Evolutionary conservation across 2,888 invertebrate genomes (phyloP).

Genomic region (Caenorhabditis doughertyi): DNA sequence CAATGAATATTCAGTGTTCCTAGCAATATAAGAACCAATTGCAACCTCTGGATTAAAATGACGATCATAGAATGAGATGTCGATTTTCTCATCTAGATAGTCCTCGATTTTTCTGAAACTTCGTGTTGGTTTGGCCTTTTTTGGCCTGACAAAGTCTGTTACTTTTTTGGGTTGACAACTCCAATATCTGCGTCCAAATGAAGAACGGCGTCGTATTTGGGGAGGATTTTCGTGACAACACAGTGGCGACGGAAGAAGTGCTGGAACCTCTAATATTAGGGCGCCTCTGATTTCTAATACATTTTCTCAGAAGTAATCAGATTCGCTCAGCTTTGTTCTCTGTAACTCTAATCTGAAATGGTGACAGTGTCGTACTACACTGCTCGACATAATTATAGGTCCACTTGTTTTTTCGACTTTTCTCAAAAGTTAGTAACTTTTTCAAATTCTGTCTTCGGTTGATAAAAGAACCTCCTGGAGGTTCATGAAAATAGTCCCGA

Average conservation of each 20-base stretch:
- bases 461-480: too few relatives aligned
- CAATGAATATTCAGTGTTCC: constrained; percentile 39
- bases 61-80: constrained; percentile 64
- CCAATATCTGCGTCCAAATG: constrained; percentile 69
- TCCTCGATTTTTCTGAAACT: constrained; percentile 57
- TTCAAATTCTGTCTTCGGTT: too few relatives aligned
- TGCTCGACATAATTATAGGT: too few relatives aligned
- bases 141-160: background rate
- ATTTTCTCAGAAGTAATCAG: too few relatives aligned
- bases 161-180: constrained; percentile 60
- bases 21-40: constrained; percentile 60
- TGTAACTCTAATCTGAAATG: too few relatives aligned
- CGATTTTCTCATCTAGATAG: constrained; percentile 49
- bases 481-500: too few relatives aligned
- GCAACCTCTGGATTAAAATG: constrained; percentile 62
- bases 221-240: constrained; percentile 47
- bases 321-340: too few relatives aligned
- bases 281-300: too few relatives aligned
- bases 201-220: constrained; percentile 42
- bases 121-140: background rate
- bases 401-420: too few relatives aligned
- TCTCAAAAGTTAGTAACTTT: too few relatives aligned
- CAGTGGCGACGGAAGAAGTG: constrained; percentile 69
- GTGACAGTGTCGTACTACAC: too few relatives aligned
- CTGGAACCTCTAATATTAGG: too few relatives aligned